A percentile compares a stretch with the other conserved stretches of the same genome.
Conservation (phyloP, 2,113 vertebrate genomes). For the Malurus melanocephalus region DNA sequence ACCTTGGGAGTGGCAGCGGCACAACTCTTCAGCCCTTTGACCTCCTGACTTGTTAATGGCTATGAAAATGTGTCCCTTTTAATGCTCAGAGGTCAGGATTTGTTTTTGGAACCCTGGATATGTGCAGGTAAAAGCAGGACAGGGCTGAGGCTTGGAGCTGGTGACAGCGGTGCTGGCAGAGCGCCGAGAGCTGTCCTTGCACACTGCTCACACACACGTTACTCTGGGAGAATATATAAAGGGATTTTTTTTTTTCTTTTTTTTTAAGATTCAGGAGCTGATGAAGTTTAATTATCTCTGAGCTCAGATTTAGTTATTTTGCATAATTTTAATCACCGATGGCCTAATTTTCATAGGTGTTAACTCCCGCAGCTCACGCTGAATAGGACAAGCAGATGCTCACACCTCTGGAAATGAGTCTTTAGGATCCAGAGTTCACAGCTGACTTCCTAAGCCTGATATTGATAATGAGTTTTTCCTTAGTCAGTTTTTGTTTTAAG, state of each 20-base stretch:
- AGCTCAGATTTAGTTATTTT: constrained; percentile 43
- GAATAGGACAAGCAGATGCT: constrained; percentile 4
- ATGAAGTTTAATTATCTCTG: constrained; percentile 43
- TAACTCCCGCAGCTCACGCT: not conserved
- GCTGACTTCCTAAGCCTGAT: not conserved
- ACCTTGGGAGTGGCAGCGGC: not conserved
- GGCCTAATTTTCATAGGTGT: constrained; percentile 26
- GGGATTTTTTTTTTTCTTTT: not conserved
- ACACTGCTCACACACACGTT: not conserved
- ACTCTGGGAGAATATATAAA: not conserved
- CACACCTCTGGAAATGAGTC: not conserved
- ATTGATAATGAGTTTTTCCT: not conserved
- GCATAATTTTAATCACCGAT: constrained; percentile 46
- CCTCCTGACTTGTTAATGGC: not conserved
- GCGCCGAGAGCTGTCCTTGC: not conserved
- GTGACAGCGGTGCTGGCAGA: fast-evolving
- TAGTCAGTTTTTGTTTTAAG: not conserved
- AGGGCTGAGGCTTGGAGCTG: not conserved
- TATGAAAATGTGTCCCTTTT: not conserved
- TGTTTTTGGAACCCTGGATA: not conserved
- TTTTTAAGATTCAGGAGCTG: not conserved
- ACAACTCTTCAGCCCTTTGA: not conserved
- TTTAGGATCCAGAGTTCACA: not conserved
- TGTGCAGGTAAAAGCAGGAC: not conserved
- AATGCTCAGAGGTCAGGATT: not conserved